Evolutionary conservation across 30 jellyfish, hydroid and myxozoan genomes (phyloP).

Genomic region (Cassiopea andromeda): DNA sequence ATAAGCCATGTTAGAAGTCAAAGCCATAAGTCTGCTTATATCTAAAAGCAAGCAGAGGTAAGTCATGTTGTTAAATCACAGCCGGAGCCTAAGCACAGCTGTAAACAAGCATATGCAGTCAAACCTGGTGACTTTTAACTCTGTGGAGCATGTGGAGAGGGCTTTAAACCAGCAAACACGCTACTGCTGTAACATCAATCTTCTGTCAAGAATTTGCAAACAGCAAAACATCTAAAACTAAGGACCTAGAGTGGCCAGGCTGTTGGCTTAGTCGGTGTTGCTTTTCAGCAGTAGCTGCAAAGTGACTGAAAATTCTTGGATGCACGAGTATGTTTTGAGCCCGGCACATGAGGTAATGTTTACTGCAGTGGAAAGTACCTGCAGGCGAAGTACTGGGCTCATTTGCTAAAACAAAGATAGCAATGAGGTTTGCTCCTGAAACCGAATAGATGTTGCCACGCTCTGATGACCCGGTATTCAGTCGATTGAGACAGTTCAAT

Average conservation of each 20-base stretch:
- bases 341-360: conserved; percentile 86
- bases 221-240: neutral
- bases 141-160: conserved; percentile 74
- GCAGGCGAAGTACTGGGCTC: conserved; percentile 33
- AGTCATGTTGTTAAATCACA: conserved; percentile 14
- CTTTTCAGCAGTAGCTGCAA: conserved; percentile 34
- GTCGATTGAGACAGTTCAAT: conserved; percentile 38
- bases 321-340: conserved; percentile 63
- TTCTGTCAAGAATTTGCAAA: conserved; percentile 21
- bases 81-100: conserved; percentile 54
- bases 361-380: conserved; percentile 56
- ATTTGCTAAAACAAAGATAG: conserved; percentile 56
- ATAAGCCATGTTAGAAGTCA: conserved; percentile 16
- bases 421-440: conserved; percentile 19
- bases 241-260: conserved; percentile 12
- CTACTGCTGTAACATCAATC: conserved; percentile 53
- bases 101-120: conserved; percentile 54
- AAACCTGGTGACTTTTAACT: conserved; percentile 68
- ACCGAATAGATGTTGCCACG: conserved; percentile 60
- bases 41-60: neutral
- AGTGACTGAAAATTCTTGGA: conserved; percentile 1
- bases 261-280: conserved; percentile 14
- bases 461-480: conserved; percentile 47
- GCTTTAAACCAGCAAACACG: conserved; percentile 56
- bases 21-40: conserved; percentile 20